Base-by-base conservation (phyloP, 2,113 vertebrate genomes). In the Mus pahari region DNA sequence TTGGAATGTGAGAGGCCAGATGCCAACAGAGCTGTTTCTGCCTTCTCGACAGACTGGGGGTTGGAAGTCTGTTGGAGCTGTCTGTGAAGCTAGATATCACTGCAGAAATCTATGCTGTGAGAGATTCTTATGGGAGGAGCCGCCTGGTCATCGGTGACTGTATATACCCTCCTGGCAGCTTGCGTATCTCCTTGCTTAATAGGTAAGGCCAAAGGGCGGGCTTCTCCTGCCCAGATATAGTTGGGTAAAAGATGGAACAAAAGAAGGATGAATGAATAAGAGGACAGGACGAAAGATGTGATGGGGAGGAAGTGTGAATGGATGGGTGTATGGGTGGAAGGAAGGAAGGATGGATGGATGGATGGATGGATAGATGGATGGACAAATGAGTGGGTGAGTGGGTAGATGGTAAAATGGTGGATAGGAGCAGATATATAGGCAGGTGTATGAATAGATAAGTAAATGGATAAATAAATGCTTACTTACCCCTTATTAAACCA, bases 101-200 rank as follows among this genome's bases (percentile, higher is more conserved):
- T 28, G 93, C 39, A 14, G 95, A 97, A 42, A 0, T 97, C 68
- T 28, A 53, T 10, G 66, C 86, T 20, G 71, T 83, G 79, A 94
- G 1, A 79, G 45, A 97, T 48, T 28, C 60, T 1, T 7, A 97
- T 3, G 73, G 74, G 36, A 91, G 42, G 3, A 7, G 11, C 50
- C 94, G 79, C 42, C 89, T 97, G 68, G 90, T 89, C 17, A 3
- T 97, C 50, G 96, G 96, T 0, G 82, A 96, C 89, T 98, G 97
- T 7, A 89, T 64, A 45, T 89, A 95, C 45, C 62, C 94, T 36
- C 95, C 95, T 11, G 96, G 88, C 19, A 97, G 78, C 73, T 75
- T 98, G 82, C 9, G 90, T 19, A 68, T 97, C 90, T 71, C 89
- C 36, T 13, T 97, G 55, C 93, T 95, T 39, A 14, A 96, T 60